Evolutionary conservation across 2,797 vertebrate species (phyloP).

Genomic region (Darevskia nairensis): DNA sequence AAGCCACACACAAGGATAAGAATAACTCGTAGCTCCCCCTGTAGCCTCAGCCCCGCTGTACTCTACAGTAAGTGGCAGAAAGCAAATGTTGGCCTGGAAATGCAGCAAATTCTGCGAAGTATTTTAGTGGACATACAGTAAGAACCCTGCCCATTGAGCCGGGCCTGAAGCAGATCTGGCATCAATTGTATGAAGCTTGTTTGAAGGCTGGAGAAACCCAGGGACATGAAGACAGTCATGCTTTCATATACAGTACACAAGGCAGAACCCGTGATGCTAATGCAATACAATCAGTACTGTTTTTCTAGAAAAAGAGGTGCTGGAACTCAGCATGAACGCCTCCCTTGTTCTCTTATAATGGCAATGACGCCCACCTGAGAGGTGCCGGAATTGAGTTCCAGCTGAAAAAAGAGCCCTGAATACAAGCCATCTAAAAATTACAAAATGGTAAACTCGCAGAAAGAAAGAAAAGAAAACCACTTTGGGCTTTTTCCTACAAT

Average conservation of each 20-base stretch:
- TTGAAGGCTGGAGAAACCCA: neutral
- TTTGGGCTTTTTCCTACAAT: no score
- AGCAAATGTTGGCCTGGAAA: neutral
- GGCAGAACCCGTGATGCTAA: neutral
- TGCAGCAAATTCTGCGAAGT: constrained; percentile 34
- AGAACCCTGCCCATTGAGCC: constrained; percentile 33
- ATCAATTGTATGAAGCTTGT: neutral
- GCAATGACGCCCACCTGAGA: no score
- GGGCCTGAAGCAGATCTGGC: neutral
- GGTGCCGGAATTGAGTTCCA: no score
- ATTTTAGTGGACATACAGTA: neutral
- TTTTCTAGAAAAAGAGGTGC: no score
- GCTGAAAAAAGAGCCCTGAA: neutral
- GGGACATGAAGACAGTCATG: neutral
- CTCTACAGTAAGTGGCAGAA: constrained; percentile 30
- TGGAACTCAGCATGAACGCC: no score
- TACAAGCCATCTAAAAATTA: neutral
- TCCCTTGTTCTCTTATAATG: no score
- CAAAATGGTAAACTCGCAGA: neutral
- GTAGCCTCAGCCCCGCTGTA: rapidly evolving
- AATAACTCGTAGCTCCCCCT: constrained; percentile 56
- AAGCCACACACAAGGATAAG: constrained; percentile 22
- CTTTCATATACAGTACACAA: neutral
- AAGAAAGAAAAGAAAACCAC: neutral
- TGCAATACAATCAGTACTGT: neutral